A percentile compares a stretch with the other conserved stretches of the same genome.
phyloP scores from a whole-genome alignment of 2,797 vertebrate genomes.

The Naso thynnoides region DNA sequence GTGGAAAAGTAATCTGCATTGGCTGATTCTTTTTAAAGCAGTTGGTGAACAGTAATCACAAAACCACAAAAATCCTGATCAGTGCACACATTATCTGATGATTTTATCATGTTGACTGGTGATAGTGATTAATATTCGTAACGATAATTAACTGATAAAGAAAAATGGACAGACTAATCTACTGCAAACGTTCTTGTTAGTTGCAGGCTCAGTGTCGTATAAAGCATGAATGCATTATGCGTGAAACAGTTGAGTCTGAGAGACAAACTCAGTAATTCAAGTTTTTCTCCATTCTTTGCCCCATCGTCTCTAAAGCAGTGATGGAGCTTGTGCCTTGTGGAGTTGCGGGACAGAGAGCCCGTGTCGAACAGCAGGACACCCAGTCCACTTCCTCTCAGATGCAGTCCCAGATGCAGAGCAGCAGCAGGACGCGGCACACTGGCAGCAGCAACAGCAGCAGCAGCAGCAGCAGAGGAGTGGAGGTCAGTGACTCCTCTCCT shows the following conservation, averaged over 20 bases:
- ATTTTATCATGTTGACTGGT: too few species aligned
- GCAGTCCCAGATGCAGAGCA: slow-evolving; percentile 37
- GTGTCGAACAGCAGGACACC: slow-evolving; percentile 44
- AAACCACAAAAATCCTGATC: too few species aligned
- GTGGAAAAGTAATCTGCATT: too few species aligned
- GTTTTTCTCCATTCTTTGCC: background rate
- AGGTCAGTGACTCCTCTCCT: slow-evolving; percentile 88
- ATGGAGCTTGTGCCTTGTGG: slow-evolving; percentile 53
- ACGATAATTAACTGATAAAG: background rate
- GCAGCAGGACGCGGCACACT: slow-evolving; percentile 51
- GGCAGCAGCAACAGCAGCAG: slow-evolving; percentile 42
- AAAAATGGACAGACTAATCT: background rate
- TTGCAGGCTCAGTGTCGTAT: background rate
- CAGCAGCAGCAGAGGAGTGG: slow-evolving; percentile 77
- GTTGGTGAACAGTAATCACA: too few species aligned
- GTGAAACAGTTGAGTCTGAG: background rate
- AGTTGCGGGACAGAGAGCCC: slow-evolving; percentile 32
- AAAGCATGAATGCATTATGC: background rate
- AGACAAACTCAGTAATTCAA: background rate
- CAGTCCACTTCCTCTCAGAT: slow-evolving; percentile 42
- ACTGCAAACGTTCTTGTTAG: background rate
- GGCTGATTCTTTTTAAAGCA: too few species aligned
- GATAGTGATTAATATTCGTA: too few species aligned
- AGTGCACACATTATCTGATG: too few species aligned
- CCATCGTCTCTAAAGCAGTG: slow-evolving; percentile 56